Base-by-base conservation (phyloP, 1,140 invertebrate genomes). In the Atopsyche davidsoni region DNA sequence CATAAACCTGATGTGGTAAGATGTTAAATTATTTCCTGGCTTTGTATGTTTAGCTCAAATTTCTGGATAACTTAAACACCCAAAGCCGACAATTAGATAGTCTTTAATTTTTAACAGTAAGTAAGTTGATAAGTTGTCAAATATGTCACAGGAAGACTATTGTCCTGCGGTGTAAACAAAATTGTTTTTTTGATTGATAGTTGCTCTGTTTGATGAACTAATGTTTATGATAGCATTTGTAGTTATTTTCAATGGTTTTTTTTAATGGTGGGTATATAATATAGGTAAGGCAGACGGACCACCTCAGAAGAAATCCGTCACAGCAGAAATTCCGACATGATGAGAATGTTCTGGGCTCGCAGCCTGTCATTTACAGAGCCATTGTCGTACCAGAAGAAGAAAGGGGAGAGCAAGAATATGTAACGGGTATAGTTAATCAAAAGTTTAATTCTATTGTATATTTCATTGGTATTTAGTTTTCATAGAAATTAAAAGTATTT, bases 341-440 rank as follows among this genome's bases (percentile, higher is more conserved):
- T 73, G 87, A 94, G 70, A 93, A 91, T 75, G 77, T 93, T 19
- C 75, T 93, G 46, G 78, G 79, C 57, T 75, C 79, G 6, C 73
- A 77, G 51, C 81, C 82, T 11, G 75, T 78, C 17, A 75, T 77
- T 21, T 76, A 81, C 57, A 76, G 81, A 53, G 85, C 87, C 65
- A 88, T 92, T 54, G 70, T 74, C 53, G 78, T 88, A 36, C 83
- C 87, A 25, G 73, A 75, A 41, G 66, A 66, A 45, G 61, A 66
- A 55, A 69, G 76, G 49, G 75, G 72, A 52, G 60, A 68, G 19
- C 75, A 75, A 56, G 83, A 87, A 67, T 92, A 87, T 73, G 83
- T 87, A 22, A 91, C 87, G 31, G 76, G 76, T 78, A 60, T 22
- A 4, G n/a, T 18, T 54, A 2, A 42, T n/a, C n/a, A n/a, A n/a